Conservation (phyloP, 2,888 invertebrate genomes). For the Chrysomela aeneicollis region DNA sequence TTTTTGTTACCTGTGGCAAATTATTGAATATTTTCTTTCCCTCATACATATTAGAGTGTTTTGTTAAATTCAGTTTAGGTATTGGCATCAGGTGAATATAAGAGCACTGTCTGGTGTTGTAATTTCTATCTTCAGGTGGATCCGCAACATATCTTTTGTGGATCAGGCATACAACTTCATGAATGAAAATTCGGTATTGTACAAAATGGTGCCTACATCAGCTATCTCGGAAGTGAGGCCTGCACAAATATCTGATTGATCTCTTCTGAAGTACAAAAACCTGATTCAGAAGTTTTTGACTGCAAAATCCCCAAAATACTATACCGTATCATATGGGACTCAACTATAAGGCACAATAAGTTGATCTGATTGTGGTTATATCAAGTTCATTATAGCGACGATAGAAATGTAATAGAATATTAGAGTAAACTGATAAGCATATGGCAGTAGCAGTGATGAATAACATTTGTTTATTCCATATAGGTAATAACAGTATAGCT, state of each 20-base stretch:
- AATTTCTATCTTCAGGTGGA: neutral
- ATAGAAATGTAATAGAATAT: too few relatives aligned
- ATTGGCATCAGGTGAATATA: neutral
- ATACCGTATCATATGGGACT: too few relatives aligned
- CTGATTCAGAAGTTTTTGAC: neutral
- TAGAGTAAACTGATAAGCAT: too few relatives aligned
- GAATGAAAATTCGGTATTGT: neutral
- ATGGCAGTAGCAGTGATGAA: too few relatives aligned
- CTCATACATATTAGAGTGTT: neutral
- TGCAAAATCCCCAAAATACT: too few relatives aligned
- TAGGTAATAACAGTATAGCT: too few relatives aligned
- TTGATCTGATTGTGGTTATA: too few relatives aligned
- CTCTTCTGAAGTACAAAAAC: neutral
- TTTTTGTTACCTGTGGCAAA: slow-evolving; percentile 14
- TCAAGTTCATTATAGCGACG: too few relatives aligned
- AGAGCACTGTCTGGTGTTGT: neutral
- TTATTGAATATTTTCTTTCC: slow-evolving; percentile 9
- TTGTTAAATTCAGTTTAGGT: neutral
- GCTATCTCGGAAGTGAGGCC: neutral
- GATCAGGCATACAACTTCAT: neutral
- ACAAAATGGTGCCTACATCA: neutral
- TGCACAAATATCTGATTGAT: neutral
- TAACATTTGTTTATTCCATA: too few relatives aligned
- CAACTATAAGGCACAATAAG: too few relatives aligned
- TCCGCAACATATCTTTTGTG: neutral